These are phyloP conservation scores for Ifrita kowaldi DNA, from an alignment of 2,113 vertebrate species.

Conservation along the genomic window DNA sequence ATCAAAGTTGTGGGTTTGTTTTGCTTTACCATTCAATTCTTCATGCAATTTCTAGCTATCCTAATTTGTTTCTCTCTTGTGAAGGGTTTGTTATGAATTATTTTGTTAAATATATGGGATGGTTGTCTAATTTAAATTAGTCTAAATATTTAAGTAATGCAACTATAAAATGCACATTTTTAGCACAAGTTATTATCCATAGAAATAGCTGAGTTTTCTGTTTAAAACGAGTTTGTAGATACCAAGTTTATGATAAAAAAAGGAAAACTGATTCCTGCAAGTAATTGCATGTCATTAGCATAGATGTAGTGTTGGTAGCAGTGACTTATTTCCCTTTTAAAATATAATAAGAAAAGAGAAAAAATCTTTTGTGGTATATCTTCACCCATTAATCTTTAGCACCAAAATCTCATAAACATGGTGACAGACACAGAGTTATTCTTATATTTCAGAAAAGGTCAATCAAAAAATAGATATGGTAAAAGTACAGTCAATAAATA, in stretches of 20 bases:
- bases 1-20: background rate
- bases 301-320: background rate
- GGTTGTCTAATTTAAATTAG: background rate
- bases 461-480: slow-evolving; percentile 43
- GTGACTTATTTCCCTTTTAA: background rate
- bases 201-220: background rate
- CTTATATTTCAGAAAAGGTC: slow-evolving; percentile 50
- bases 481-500: slow-evolving; percentile 59
- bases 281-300: background rate
- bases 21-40: background rate
- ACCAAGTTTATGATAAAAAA: background rate
- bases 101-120: background rate
- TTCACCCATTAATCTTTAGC: slow-evolving; percentile 17
- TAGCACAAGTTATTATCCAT: background rate
- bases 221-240: background rate
- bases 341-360: background rate
- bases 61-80: background rate
- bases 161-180: background rate
- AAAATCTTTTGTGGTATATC: background rate
- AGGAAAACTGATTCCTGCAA: background rate
- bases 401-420: slow-evolving; percentile 17
- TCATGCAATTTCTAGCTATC: background rate
- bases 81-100: background rate
- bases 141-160: background rate
- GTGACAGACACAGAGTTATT: slow-evolving; percentile 24